These are phyloP conservation scores for Cacatua alba DNA, from an alignment of 2,113 vertebrate genomes.

Conservation along the genomic window DNA sequence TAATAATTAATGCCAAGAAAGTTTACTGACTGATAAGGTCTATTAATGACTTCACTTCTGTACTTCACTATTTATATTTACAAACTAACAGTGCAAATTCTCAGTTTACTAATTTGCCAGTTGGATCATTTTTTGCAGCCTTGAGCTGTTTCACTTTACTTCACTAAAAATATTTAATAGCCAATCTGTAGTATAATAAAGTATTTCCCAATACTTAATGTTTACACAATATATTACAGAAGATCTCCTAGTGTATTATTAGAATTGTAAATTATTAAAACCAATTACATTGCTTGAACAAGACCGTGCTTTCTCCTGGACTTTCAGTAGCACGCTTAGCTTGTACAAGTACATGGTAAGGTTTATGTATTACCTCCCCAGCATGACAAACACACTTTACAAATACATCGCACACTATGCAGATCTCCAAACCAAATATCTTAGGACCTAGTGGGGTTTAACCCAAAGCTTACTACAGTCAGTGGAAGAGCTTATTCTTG, in stretches of 20 bases:
- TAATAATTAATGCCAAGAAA: not conserved
- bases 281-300: not conserved
- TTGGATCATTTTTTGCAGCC: not conserved
- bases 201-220: not conserved
- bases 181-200: not conserved
- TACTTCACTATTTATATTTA: slow-evolving; percentile 38
- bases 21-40: slow-evolving; percentile 1
- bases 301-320: not conserved
- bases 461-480: not conserved
- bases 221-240: not conserved
- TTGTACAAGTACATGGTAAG: not conserved
- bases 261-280: slow-evolving; percentile 20
- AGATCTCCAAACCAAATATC: not conserved
- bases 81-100: not conserved
- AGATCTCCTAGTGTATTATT: not conserved
- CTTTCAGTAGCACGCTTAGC: not conserved
- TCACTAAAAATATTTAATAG: slow-evolving; percentile 26
- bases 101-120: slow-evolving; percentile 25
- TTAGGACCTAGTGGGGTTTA: not conserved
- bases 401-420: not conserved
- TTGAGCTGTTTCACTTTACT: slow-evolving; percentile 13
- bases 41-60: not conserved
- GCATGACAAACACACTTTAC: not conserved
- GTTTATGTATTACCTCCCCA: not conserved
- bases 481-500: not conserved